A percentile compares a stretch with the other conserved stretches of the same genome.
phyloP scores from a whole-genome alignment of 2,113 vertebrate genomes.

The Cairina moschata region DNA sequence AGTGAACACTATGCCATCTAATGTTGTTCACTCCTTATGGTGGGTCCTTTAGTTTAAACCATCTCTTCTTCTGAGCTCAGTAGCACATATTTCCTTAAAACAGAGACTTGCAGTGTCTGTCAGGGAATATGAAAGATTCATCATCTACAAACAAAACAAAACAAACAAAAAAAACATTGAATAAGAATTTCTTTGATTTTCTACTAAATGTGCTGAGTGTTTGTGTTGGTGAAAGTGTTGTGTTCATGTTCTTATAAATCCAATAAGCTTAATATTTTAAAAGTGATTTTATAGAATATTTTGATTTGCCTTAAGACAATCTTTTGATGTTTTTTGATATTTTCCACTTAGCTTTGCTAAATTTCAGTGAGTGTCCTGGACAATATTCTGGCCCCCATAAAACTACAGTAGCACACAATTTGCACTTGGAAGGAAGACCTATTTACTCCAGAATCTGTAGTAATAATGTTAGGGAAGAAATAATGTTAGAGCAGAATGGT shows the following conservation, averaged over 20 bases:
- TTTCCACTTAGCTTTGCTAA: background rate
- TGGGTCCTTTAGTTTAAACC: background rate
- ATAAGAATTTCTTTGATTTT: background rate
- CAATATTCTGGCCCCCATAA: background rate
- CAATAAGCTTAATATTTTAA: background rate
- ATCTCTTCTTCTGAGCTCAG: background rate
- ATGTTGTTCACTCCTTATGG: background rate
- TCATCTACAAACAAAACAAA: background rate
- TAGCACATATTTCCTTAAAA: background rate
- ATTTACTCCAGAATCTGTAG: background rate
- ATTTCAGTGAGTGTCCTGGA: background rate
- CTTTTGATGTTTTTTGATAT: too few species aligned
- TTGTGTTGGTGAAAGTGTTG: background rate
- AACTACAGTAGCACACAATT: background rate
- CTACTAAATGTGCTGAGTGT: background rate
- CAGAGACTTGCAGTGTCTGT: background rate
- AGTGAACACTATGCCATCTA: too few species aligned
- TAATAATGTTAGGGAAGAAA: background rate
- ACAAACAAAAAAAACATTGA: background rate
- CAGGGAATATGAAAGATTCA: background rate
- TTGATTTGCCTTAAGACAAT: background rate
- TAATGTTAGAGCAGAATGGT: background rate
- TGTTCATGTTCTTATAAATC: background rate
- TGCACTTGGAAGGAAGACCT: background rate
- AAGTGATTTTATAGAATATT: background rate